phyloP scores from a whole-genome alignment of 2,113 vertebrate species.

The Phodopus roborovskii region DNA sequence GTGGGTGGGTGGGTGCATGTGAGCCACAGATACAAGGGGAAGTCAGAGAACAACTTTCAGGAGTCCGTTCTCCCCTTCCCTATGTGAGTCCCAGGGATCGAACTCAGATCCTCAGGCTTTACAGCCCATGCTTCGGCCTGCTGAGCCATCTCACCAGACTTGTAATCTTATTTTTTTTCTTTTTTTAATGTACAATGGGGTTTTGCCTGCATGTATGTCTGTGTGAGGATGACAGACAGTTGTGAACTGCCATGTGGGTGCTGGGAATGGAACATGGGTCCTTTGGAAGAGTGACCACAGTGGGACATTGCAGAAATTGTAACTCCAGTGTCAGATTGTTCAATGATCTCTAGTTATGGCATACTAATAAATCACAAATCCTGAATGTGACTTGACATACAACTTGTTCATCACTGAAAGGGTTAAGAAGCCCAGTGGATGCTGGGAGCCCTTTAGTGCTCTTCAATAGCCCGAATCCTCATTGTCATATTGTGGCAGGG shows the following conservation, averaged over 20 bases:
- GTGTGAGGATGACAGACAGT: no score
- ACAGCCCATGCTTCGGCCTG: not conserved
- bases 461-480: conserved; percentile 59
- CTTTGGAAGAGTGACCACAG: no score
- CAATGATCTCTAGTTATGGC: not conserved
- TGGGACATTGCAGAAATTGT: not conserved
- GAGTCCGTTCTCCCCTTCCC: not conserved
- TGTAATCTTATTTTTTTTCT: not conserved
- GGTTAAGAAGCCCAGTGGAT: conserved; percentile 50
- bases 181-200: no score
- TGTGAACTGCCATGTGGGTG: no score
- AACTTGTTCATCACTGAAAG: conserved; percentile 24
- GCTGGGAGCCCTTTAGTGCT: conserved; percentile 65
- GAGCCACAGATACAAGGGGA: not conserved
- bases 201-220: no score
- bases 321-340: not conserved
- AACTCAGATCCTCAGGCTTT: not conserved
- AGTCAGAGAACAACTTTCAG: not conserved
- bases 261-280: no score
- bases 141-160: not conserved
- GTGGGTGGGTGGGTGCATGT: not conserved
- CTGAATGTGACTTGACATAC: not conserved
- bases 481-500: conserved; percentile 40
- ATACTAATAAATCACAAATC: not conserved
- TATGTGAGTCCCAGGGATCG: not conserved